A percentile compares a stretch with the other conserved stretches of the same genome.
Conservation (phyloP, 2,888 invertebrate genomes). For the Polymixis flavicincta region DNA sequence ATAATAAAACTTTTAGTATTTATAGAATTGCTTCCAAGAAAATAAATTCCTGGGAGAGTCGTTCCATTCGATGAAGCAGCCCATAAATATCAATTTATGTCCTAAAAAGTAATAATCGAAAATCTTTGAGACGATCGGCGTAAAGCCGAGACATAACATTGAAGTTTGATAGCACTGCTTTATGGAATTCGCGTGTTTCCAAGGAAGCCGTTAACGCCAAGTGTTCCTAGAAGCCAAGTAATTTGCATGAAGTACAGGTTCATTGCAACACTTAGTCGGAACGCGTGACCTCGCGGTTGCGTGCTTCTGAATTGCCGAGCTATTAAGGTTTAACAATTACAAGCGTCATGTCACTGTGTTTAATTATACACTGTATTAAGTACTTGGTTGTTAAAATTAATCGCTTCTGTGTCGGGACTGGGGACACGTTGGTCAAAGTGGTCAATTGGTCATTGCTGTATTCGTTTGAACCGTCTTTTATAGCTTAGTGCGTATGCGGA, state of each 20-base stretch:
- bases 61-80: conserved; percentile 1
- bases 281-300: conserved; percentile 46
- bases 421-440: conserved; percentile 7
- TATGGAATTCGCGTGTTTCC: conserved; percentile 13
- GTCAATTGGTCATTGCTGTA: conserved; percentile 16
- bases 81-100: conserved; percentile 31
- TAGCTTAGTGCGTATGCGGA: background rate
- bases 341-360: conserved; percentile 44
- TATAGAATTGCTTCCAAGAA: conserved; percentile 17
- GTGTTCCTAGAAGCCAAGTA: conserved; percentile 36
- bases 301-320: conserved; percentile 48
- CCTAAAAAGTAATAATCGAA: conserved; percentile 17
- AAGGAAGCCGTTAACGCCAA: conserved; percentile 3
- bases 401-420: conserved; percentile 17
- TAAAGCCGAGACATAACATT: conserved; percentile 7
- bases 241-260: conserved; percentile 34
- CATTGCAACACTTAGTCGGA: conserved; percentile 45
- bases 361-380: conserved; percentile 37
- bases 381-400: conserved; percentile 36
- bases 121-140: background rate
- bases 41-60: conserved; percentile 12
- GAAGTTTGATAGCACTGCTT: conserved; percentile 21
- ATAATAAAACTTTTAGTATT: conserved; percentile 37
- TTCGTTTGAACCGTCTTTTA: background rate
- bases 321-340: conserved; percentile 50